A percentile compares a stretch with the other conserved stretches of the same genome.
Conservation (phyloP, 2,888 invertebrate genomes). For the Prenolepis imparis region DNA sequence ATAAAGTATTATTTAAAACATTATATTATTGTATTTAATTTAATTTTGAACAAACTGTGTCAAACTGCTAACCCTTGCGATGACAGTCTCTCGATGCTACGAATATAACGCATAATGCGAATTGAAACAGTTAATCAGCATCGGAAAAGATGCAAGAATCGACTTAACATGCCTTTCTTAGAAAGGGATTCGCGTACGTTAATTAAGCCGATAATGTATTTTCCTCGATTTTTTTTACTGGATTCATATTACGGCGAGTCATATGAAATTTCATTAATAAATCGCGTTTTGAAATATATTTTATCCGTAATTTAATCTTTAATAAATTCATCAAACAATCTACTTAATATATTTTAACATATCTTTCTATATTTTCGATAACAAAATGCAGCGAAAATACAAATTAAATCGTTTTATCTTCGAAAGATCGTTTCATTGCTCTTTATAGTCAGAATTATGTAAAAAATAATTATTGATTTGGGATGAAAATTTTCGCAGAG, state of each 20-base stretch:
- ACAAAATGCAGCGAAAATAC: not conserved
- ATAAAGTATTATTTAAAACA: no score
- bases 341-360: not conserved
- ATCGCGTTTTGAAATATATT: not conserved
- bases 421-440: not conserved
- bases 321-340: not conserved
- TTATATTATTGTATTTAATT: no score
- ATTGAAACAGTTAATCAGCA: no score
- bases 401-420: not conserved
- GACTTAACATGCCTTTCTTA: no score
- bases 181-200: not conserved
- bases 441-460: not conserved
- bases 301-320: not conserved
- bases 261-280: not conserved
- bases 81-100: no score
- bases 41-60: no score
- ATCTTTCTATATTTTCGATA: not conserved
- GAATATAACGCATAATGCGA: no score
- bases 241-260: not conserved
- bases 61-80: no score
- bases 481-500: not conserved
- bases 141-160: no score
- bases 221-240: not conserved
- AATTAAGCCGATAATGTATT: not conserved
- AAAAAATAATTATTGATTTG: not conserved